Evolutionary conservation across 2,113 vertebrate species (phyloP), one percentile per base, ranked within the genome.

Genomic region (Otolemur garnettii): DNA sequence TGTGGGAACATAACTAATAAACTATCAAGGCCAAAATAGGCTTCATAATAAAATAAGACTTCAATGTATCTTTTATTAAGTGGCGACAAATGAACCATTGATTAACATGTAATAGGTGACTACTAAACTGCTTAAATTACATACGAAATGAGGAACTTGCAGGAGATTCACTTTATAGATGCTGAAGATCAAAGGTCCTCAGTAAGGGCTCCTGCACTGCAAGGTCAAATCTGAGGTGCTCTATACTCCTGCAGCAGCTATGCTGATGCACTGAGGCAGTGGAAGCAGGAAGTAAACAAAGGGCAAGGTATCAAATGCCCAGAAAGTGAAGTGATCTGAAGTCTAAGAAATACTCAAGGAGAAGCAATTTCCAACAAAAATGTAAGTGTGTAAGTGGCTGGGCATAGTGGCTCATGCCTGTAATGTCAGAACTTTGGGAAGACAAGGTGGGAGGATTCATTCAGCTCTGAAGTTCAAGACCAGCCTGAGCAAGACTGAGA

Each of bases 1-100:
- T 86, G 78, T 79, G 60, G 90, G 81, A 98, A 94, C 53, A 64
- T 93, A 97, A 94, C 92, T 96, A 97, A 97, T 96, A 80, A 96
- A 89, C 92, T 82, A 90, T 45, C 75, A 7, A 69, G 77, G 88
- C 94, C 94, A 90, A 96, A 95, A 92, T 71, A 92, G 78, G 60
- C 85, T 72, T 96, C 60, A 94, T 33, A 95, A 94, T 93, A 97
- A 97, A 97, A 90, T 30, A 86, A 77, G 18, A 96, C 45, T 59
- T 95, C 64, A 98, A 97, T 90, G 97, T 97, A 98, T 97, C 95
- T 97, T 97, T 97, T 95, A 96, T 95, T 90, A 98, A 96, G 94
- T 94, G 60, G 69, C 69, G 90, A 91, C 71, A 45, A 60, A 94
- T 38, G 93, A 98, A 74, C 88, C 64, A 33, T 87, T 95, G 79